phyloP scores from a whole-genome alignment of 2,113 vertebrate genomes.

The Tachuris rubrigastra region DNA sequence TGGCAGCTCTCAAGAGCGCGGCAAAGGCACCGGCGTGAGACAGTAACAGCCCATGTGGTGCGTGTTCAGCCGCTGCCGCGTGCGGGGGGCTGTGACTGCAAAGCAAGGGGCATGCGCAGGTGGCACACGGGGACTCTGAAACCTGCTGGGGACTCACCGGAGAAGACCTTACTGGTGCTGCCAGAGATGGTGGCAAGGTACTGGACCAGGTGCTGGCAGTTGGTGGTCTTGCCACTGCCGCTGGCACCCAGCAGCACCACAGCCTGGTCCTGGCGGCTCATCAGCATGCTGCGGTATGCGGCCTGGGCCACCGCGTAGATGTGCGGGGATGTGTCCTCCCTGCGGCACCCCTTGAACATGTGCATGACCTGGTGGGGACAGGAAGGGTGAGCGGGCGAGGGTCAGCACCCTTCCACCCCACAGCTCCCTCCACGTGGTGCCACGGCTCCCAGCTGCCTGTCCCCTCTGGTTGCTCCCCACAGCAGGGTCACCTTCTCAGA shows the following conservation, averaged over 20 bases:
- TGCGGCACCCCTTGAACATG: slow-evolving; percentile 97
- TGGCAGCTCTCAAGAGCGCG: rapidly evolving
- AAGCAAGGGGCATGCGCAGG: not conserved
- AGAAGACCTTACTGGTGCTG: slow-evolving; percentile 91
- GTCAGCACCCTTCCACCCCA: not conserved
- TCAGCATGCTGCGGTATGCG: slow-evolving; percentile 90
- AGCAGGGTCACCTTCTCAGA: slow-evolving; percentile 87
- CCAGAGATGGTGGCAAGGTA: slow-evolving; percentile 92
- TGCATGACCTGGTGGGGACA: slow-evolving; percentile 87
- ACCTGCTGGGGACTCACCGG: slow-evolving; percentile 72
- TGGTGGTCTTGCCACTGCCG: slow-evolving; percentile 93
- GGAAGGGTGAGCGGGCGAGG: rapidly evolving
- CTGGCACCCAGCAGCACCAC: slow-evolving; percentile 89
- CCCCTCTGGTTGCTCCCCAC: not conserved
- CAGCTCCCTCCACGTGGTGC: rapidly evolving
- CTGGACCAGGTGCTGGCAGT: slow-evolving; percentile 93
- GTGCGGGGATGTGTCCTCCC: slow-evolving; percentile 91
- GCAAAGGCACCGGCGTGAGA: not conserved
- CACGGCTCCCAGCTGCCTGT: not conserved
- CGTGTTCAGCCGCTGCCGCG: rapidly evolving
- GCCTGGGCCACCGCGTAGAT: slow-evolving; percentile 91
- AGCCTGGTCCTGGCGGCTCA: slow-evolving; percentile 94
- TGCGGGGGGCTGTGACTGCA: not conserved
- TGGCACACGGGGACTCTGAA: rapidly evolving
- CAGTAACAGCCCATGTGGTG: not conserved